Base-by-base conservation (phyloP, 2,113 vertebrate genomes). In the Zapornia atra region DNA sequence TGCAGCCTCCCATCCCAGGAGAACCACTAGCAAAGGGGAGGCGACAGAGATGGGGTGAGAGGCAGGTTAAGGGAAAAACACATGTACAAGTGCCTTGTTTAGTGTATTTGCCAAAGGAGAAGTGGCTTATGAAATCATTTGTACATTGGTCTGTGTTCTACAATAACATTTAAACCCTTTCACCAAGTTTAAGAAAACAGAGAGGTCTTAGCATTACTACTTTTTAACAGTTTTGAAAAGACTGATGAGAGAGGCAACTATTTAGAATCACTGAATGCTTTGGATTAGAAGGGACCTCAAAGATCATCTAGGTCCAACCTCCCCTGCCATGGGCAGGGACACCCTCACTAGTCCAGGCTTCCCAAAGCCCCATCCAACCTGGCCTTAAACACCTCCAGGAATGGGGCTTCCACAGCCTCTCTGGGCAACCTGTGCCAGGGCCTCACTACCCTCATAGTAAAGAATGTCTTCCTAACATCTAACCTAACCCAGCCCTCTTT, bases 21-120 rank as follows among this genome's bases (percentile, higher is more conserved):
- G 24, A 92, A 42, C 36, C 59, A 29, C 34, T 63, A 88, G 63
- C 44, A 86, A 90, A 83, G 40, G 18, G 40, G 33, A 90, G 34
- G 9, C 63, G 12, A 40, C 7, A 61, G 56, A 75, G n/a, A 36
- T 42, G 17, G 70, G 76, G 33, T 3, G 2, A 25, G 60, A 26
- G 19, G 9, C 42, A 76, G 48, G 15, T 60, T 29, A 86, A 29
- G 15, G 71, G 53, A 42, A 71, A 91, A 84, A 21, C 10, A 56
- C 24, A 22, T 0, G 0, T 6, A 44, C 5, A 5, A 2, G 0
- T 53, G 31, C 40, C 33, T 29, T 18, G 11, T 56, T 85, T 57
- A 65, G 24, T 15, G 13, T 40, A 12, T 82, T 56, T 77, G 31
- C 29, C 8, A 5, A 68, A 79, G 59, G 42, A 80, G 57, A 59